phyloP scores from a whole-genome alignment of 2,888 invertebrate species.

The Aspidapion aeneum region DNA sequence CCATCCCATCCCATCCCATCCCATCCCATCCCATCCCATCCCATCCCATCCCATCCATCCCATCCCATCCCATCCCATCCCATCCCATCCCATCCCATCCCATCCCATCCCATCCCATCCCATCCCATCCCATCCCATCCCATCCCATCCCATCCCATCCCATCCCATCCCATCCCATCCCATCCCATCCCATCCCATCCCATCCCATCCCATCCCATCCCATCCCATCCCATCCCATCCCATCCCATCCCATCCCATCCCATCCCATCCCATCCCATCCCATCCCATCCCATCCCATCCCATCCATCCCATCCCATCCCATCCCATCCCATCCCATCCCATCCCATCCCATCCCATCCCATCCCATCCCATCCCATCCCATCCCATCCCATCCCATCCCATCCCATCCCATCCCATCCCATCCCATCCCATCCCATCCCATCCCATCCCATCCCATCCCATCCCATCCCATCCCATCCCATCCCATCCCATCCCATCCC shows the following conservation, averaged over 20 bases:
- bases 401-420: too few relatives aligned
- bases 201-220: background rate
- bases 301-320: background rate
- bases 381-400: too few relatives aligned
- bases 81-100: constrained; percentile 1
- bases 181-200: background rate
- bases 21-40: constrained; percentile 5
- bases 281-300: too few relatives aligned
- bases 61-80: constrained; percentile 4
- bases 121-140: constrained; percentile 10
- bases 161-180: background rate
- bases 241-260: background rate
- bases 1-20: constrained; percentile 8
- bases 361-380: too few relatives aligned
- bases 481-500: too few relatives aligned
- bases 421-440: too few relatives aligned
- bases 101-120: constrained; percentile 11
- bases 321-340: background rate
- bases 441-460: too few relatives aligned
- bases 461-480: too few relatives aligned
- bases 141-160: constrained; percentile 2
- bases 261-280: background rate
- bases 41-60: constrained; percentile 6
- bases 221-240: background rate
- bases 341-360: too few relatives aligned